Conservation (phyloP, 2,888 invertebrate species). For the Euzophera pinguis region DNA sequence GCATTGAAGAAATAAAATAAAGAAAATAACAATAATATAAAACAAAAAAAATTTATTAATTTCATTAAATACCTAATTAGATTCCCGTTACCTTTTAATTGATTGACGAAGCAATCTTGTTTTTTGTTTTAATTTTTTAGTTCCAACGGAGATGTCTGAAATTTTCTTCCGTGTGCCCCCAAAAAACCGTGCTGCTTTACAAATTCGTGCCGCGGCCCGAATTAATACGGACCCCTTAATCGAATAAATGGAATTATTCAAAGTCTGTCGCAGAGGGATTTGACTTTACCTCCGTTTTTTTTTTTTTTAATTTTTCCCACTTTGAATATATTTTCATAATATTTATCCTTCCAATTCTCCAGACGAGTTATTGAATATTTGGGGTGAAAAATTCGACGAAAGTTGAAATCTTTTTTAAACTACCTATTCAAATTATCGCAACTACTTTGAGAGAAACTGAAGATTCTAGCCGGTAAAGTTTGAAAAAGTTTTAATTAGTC, state of each 20-base stretch:
- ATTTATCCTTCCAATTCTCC: neutral
- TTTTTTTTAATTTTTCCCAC: conserved; percentile 35
- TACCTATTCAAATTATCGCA: neutral
- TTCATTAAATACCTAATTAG: no score
- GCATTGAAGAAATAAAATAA: no score
- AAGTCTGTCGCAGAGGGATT: conserved; percentile 41
- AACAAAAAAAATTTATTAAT: no score
- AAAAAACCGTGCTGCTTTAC: conserved; percentile 21
- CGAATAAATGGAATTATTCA: conserved; percentile 64
- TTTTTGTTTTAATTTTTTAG: neutral
- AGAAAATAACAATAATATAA: no score
- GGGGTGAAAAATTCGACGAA: neutral
- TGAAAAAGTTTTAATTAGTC: conserved; percentile 2
- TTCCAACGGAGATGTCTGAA: neutral
- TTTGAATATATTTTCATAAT: conserved; percentile 26
- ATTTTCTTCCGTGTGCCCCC: conserved; percentile 20
- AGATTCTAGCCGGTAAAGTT: neutral
- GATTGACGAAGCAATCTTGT: no score
- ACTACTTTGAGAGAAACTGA: neutral
- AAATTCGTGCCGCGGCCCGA: conserved; percentile 47
- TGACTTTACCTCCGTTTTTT: conserved; percentile 35
- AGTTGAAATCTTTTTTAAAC: neutral
- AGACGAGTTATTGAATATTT: neutral
- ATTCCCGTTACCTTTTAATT: no score
- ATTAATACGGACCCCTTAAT: conserved; percentile 57